Base-by-base conservation (phyloP, 2,113 vertebrate genomes). In the Toxotes chatareus region DNA sequence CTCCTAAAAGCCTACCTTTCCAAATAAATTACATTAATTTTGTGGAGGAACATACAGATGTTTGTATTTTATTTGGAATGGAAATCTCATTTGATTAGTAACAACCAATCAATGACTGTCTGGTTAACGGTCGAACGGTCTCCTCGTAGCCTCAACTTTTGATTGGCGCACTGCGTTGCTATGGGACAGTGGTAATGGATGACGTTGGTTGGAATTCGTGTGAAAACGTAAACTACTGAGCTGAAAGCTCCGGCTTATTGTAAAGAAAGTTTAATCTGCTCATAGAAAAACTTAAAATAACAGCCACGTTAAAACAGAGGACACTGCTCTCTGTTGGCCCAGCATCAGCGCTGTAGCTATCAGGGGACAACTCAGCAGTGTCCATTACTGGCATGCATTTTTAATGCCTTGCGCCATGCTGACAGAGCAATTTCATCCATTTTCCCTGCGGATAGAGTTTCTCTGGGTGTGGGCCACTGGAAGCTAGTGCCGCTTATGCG, bases 361-460 rank as follows among this genome's bases (percentile, higher is more conserved):
- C 34, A n/a, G 11, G 14, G 7, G 36, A 13, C 23, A 9, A 3
- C 16, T 46, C 38, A 11, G 36, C 19, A 38, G 75, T 67, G 40
- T 83, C 80, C 27, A 11, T 84, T 79, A 71, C 44, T 38, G 5
- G 11, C 72, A 80, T 93, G 62, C 42, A 91, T 91, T 57, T 86
- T 92, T 91, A 89, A 93, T 86, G 64, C 2, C 21, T 17, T 6
- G 64, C 69, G 64, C 59, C 65, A 56, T 61, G 68, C 79, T 79
- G 80, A 91, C 77, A 44, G 42, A 1, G 78, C 70, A 38, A 1
- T 47, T 62, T 76, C 51, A 86, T 69, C 82, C 21, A 49, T n/a
- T 49, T 23, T 40, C 53, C 40, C 19, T 14, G 21, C 4, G 53
- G 73, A 66, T 74, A 40, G 51, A 27, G 76, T 83, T 86, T 72